Conservation (phyloP, 2,888 invertebrate genomes). For the Temnothorax ravouxi region DNA sequence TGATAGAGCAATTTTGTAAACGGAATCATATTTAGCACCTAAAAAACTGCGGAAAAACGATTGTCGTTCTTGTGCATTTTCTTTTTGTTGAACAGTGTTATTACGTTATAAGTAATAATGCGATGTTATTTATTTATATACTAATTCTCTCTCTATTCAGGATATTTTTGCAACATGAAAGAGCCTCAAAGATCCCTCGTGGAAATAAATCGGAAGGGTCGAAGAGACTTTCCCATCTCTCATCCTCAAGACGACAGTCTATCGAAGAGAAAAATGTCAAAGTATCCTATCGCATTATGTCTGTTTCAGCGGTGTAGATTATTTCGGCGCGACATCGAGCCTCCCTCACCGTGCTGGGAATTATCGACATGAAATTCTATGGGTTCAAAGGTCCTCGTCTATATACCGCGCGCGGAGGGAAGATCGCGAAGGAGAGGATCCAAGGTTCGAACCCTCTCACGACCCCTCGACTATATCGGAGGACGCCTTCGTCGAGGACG, state of each 20-base stretch:
- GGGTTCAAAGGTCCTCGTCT: slow-evolving; percentile 80
- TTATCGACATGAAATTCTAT: slow-evolving; percentile 78
- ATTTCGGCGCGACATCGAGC: slow-evolving; percentile 9
- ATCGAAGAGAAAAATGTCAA: not conserved
- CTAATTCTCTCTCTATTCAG: not conserved
- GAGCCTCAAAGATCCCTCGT: not conserved
- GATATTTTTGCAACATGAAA: not conserved
- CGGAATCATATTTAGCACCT: too few species aligned
- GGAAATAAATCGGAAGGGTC: not conserved
- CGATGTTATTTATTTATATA: not conserved
- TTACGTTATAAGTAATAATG: not conserved
- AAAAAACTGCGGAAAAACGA: too few species aligned
- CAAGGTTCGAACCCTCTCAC: slow-evolving; percentile 79
- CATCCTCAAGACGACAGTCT: not conserved
- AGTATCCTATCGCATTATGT: not conserved
- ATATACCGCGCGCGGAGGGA: slow-evolving; percentile 54
- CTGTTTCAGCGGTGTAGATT: not conserved
- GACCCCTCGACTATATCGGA: slow-evolving; percentile 75
- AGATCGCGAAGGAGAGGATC: slow-evolving; percentile 63
- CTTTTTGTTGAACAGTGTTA: too few species aligned
- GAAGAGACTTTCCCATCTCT: not conserved
- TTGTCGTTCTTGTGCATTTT: too few species aligned
- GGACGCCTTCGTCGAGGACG: slow-evolving; percentile 62
- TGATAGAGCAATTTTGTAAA: too few species aligned
- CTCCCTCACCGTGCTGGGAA: slow-evolving; percentile 56